Conservation (phyloP, 1,140 invertebrate genomes). For the Lutraria rhynchaena region DNA sequence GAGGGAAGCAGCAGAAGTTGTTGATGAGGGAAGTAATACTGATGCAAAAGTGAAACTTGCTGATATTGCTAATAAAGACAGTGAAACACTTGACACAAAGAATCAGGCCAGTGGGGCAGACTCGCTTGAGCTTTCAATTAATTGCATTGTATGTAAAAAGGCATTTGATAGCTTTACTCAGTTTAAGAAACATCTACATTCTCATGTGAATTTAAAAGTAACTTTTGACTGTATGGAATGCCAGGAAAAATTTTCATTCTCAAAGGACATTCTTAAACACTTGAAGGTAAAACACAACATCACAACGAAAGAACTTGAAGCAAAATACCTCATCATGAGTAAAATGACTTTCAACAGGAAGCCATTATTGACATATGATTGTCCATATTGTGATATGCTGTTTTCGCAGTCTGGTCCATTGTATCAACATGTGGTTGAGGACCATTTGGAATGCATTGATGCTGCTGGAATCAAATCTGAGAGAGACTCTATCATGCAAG, state of each 20-base stretch:
- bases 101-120: too few relatives aligned
- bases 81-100: not conserved
- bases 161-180: not conserved
- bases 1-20: not conserved
- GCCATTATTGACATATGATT: slow-evolving; percentile 42
- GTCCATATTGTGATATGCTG: slow-evolving; percentile 53
- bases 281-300: slow-evolving; percentile 5
- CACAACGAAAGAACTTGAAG: not conserved
- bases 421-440: slow-evolving; percentile 18
- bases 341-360: not conserved
- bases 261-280: slow-evolving; percentile 19
- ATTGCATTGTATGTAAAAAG: not conserved
- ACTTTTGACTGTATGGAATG: slow-evolving; percentile 27
- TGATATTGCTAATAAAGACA: not conserved
- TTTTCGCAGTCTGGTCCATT: slow-evolving; percentile 31
- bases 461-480: slow-evolving; percentile 15
- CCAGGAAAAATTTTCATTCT: slow-evolving; percentile 11
- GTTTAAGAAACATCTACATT: slow-evolving; percentile 14
- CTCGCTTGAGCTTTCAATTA: not conserved
- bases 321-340: too few relatives aligned
- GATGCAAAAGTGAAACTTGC: not conserved
- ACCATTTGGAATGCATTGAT: slow-evolving; percentile 27
- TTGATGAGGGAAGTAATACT: not conserved
- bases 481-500: too few relatives aligned
- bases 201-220: slow-evolving; percentile 36